A percentile compares a stretch with the other conserved stretches of the same genome.
phyloP scores from a whole-genome alignment of 2,888 invertebrate species.

The Clitarchus hookeri region DNA sequence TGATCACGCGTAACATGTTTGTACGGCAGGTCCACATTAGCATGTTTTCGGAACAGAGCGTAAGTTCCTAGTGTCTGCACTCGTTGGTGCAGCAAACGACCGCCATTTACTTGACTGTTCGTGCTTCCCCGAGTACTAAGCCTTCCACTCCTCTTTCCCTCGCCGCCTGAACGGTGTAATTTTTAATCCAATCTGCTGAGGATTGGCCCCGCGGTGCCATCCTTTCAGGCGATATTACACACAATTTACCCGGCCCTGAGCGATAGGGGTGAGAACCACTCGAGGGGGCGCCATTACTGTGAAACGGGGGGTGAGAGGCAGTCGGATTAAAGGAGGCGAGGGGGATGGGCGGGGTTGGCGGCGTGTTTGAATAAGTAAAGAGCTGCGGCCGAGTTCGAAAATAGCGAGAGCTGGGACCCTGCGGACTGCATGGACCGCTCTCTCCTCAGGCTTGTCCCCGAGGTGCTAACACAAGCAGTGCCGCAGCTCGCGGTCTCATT shows the following conservation, averaged over 20 bases:
- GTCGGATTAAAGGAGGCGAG: neutral
- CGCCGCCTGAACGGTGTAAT: neutral
- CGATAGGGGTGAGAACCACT: neutral
- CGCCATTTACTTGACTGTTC: neutral
- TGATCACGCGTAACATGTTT: too few species aligned
- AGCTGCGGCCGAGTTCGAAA: neutral
- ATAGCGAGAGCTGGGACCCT: neutral
- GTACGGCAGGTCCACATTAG: neutral
- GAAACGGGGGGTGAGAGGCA: neutral
- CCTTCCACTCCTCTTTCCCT: neutral
- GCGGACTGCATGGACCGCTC: neutral
- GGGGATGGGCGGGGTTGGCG: neutral
- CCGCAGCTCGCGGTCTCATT: too few species aligned
- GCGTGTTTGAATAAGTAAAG: constrained; percentile 10
- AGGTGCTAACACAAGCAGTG: too few species aligned
- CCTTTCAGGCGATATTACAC: constrained; percentile 14
- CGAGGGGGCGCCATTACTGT: neutral
- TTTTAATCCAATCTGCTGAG: neutral
- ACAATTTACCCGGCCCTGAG: neutral
- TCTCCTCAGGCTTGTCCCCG: too few species aligned
- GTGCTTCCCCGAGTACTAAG: neutral
- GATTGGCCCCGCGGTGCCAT: constrained; percentile 14
- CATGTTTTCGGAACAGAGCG: constrained; percentile 6
- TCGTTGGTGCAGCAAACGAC: neutral
- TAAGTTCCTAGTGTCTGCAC: neutral